Percentiles rank a stretch among this genome's conserved stretches.
Conservation (phyloP, 2,797 vertebrate genomes). For the Ptychobarbus kaznakovi region DNA sequence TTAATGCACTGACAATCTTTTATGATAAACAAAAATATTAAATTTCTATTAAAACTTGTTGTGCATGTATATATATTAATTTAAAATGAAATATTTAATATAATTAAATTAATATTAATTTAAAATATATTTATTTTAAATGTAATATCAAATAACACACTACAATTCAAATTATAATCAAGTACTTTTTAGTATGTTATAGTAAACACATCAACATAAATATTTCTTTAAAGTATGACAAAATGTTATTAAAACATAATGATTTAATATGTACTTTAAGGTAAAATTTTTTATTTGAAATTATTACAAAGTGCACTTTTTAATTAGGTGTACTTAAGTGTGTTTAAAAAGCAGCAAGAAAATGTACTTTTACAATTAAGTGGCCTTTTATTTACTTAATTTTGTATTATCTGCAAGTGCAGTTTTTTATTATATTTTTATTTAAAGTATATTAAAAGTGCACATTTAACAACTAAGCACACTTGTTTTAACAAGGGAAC, state of each 20-base stretch:
- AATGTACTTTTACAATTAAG: background rate
- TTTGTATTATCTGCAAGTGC: background rate
- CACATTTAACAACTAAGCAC: background rate
- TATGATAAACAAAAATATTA: background rate
- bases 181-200: background rate
- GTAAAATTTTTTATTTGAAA: too few relatives aligned
- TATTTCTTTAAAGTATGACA: too few relatives aligned
- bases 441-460: background rate
- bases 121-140: slow-evolving; percentile 73
- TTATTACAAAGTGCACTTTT: too few relatives aligned
- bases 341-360: background rate
- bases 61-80: too few relatives aligned
- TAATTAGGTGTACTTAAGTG: background rate
- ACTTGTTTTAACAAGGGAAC: background rate
- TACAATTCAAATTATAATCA: background rate
- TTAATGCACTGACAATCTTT: background rate
- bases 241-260: too few relatives aligned
- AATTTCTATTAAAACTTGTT: background rate
- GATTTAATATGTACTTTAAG: too few relatives aligned
- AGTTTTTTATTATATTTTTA: background rate
- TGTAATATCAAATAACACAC: slow-evolving; percentile 48
- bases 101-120: background rate
- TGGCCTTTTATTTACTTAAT: background rate
- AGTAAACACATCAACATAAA: background rate
- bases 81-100: too few relatives aligned